Base-by-base conservation (phyloP, 2,113 vertebrate species). In the Lipotes vexillifer region DNA sequence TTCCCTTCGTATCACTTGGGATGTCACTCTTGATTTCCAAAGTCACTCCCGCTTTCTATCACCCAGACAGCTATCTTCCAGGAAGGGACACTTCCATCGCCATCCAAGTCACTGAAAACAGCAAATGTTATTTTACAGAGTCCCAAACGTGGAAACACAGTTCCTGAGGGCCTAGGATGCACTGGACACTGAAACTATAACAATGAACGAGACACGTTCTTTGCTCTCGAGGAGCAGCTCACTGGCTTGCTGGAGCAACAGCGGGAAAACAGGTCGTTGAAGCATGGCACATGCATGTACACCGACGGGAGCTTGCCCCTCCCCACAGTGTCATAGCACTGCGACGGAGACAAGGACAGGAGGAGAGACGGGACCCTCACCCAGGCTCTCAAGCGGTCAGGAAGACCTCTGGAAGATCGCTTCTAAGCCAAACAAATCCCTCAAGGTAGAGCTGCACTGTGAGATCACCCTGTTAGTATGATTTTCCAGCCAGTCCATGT, bases 11-110 rank as follows among this genome's bases (percentile, higher is more conserved):
- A 5, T n/a, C 29, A 44, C 84, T 44, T 83, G 69, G 33, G 15
- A 84, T 17, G 27, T 65, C 38, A 55, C 31, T 84, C 41, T 69
- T 59, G 33, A 83, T 88, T 80, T 87, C 57, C 65, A 90, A 90
- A 75, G 29, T 61, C 61, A 68, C 18, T 15, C 18, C n/a, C 11
- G 6, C 68, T 83, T 90, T 82, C 3, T 52, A 74, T 72, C 46
- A 84, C 57, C 69, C 31, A 63, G 8, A 36, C 57, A 10, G 9
- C 66, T 63, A n/a, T 92, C 41, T 80, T 74, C 66, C 52, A 59
- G 31, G 74, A 94, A 55, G 55, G 59, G 27, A 44, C 31, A 80
- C 11, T 29, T 69, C 55, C 31, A 38, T 57, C 49, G 68, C 36
- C 46, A 27, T 29, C 33, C 3, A 49, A 68, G 36, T 63, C 81